Evolutionary conservation across 1,140 invertebrate genomes (phyloP), one percentile per base, ranked within the genome.

Genomic region (Cephus cinctus): DNA sequence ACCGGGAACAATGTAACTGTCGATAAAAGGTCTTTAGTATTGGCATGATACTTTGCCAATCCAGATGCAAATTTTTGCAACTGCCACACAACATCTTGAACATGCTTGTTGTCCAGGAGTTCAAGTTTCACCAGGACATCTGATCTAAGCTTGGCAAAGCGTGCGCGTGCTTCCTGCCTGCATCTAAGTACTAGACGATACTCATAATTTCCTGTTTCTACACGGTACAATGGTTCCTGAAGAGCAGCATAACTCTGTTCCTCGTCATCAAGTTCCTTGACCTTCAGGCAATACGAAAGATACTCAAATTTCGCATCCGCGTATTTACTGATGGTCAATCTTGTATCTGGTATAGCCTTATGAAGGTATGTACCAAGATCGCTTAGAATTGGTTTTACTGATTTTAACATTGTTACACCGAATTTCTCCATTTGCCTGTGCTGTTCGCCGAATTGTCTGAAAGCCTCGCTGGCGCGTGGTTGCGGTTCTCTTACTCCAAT

Each of bases 131-230:
- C 92, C 4, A 98, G 77, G 0, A 99, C 96, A 76, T 98, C 96
- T 0, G 92, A 89, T 36, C 97, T 79, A 18, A 98, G 79, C 58
- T 92, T 89, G 11, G 95, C 95, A 79, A 99, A 99, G 62, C 88
- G 85, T 0, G 80, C 76, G 49, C 96, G 76, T 0, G 96, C 96
- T 57, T 97, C 90, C 80, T 98, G 96, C 20, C 97, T 84, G 78
- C 96, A 98, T 41, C 96, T 81, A 4, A 99, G 73, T 27, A 98
- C 87, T 41, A 98, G 73, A 54, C 96, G 86, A 69, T 98, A 99
- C 73, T 98, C 96, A 78, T 98, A 99, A 74, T 99, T 99, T 42
- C 96, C 96, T 4, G 97, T 98, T 77, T 98, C 96, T 0, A 99
- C 92, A 30, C 97, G 81, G 71, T 98, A 98, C 11, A 98, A 75